Evolutionary conservation across 2,113 vertebrate species (phyloP).

Genomic region (Erythrocercus mccallii): DNA sequence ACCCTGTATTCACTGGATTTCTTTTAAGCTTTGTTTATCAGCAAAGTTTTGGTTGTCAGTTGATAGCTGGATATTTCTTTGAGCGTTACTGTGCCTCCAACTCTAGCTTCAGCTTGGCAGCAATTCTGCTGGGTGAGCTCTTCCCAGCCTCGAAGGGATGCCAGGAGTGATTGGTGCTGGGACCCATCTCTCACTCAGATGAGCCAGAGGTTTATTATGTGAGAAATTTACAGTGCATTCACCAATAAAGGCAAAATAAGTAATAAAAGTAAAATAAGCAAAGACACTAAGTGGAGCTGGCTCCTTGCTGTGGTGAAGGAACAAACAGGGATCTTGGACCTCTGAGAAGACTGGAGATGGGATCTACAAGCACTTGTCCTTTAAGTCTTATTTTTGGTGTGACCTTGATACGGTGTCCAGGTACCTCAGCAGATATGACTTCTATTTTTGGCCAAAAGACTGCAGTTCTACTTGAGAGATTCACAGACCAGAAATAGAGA

Average conservation of each 20-base stretch:
- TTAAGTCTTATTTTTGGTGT: background rate
- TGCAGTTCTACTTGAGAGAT: background rate
- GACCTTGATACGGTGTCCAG: background rate
- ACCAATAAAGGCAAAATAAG: background rate
- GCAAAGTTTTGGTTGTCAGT: background rate
- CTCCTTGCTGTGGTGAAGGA: background rate
- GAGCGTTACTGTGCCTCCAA: background rate
- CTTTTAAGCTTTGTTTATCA: background rate
- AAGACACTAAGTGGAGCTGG: background rate
- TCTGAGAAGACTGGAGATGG: background rate
- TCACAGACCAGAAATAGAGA: background rate
- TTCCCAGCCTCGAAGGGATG: background rate
- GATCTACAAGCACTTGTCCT: background rate
- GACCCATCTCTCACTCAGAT: background rate
- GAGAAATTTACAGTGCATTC: background rate
- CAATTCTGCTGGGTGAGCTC: background rate
- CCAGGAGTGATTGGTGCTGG: background rate
- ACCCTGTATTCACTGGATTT: background rate
- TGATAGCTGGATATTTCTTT: background rate
- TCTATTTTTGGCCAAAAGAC: background rate
- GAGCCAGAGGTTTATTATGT: background rate
- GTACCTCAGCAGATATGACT: rapidly evolving
- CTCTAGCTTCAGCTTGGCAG: background rate
- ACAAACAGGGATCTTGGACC: background rate
- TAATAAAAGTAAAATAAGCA: background rate